Evolutionary conservation across 1,140 invertebrate species (phyloP).

Genomic region (Coptotermes formosanus): DNA sequence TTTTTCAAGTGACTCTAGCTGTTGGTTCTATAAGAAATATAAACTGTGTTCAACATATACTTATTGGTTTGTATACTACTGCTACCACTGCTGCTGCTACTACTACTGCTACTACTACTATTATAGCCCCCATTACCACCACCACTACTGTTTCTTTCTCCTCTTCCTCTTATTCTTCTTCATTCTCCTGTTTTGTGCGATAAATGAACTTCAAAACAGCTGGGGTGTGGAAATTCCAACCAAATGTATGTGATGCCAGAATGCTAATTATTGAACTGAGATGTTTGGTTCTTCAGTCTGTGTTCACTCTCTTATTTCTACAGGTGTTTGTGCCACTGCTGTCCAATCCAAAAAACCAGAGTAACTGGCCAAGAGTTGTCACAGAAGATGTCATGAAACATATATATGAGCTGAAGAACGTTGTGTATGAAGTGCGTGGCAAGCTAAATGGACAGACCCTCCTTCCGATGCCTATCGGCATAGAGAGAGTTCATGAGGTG

Average conservation of each 20-base stretch:
- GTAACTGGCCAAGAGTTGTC: constrained; percentile 72
- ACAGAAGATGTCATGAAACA: constrained; percentile 72
- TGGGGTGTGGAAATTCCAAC: neutral
- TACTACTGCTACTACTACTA: too few relatives aligned
- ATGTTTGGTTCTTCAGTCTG: neutral
- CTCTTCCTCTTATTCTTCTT: too few relatives aligned
- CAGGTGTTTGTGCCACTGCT: constrained; percentile 70
- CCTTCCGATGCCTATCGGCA: constrained; percentile 75
- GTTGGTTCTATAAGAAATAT: too few relatives aligned
- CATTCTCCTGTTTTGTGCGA: neutral
- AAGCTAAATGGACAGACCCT: constrained; percentile 64
- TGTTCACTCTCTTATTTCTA: neutral
- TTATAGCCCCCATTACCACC: too few relatives aligned
- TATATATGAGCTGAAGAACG: constrained; percentile 69
- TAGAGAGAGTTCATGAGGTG: constrained; percentile 64
- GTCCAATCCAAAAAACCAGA: constrained; percentile 66
- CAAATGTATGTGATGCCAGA: neutral
- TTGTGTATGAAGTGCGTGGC: constrained; percentile 68
- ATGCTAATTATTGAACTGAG: neutral
- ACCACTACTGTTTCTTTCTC: too few relatives aligned
- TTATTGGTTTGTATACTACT: too few relatives aligned
- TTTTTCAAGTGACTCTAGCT: too few relatives aligned
- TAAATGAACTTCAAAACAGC: neutral
- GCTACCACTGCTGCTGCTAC: too few relatives aligned
- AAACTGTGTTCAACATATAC: too few relatives aligned